Base-by-base conservation (phyloP, 2,888 invertebrate genomes). In the Epirrita christyi region DNA sequence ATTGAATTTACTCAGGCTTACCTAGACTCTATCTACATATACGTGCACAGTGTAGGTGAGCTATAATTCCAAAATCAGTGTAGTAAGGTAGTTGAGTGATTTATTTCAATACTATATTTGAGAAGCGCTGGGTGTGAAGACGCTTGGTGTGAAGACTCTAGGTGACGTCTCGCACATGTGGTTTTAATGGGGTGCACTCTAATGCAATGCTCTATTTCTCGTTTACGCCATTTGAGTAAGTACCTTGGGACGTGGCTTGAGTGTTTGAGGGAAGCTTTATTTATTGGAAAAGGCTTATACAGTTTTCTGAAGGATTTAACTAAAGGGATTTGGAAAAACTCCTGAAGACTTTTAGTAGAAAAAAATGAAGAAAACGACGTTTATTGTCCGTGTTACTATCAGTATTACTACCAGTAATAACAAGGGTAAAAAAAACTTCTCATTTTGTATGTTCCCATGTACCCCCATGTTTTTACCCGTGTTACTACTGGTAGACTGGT, bases 151-250 rank as follows among this genome's bases (percentile, higher is more conserved):
- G 21, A 21, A 21, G 21, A 21, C 21, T n/a, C 62, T 59, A 75
- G 72, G 79, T 84, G 85, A 85, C 80, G 80, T 75, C 78, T 78
- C 73, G 76, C 84, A 82, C 87, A 87, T 87, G 86, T 89, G 89
- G 83, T 83, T 84, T 85, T 87, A 88, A 90, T 89, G 82, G 86
- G 78, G 71, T 88, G 87, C 87, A 86, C 87, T 88, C 74, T 80
- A 82, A 81, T 80, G 83, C 81, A 81, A 78, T 79, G 83, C 80
- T 81, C 79, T 75, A 81, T 80, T 81, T 82, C 79, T 72, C 73
- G 71, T 71, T 74, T 73, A 72, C 74, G 73, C 67, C 70, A 77
- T 76, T n/a, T n/a, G n/a, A n/a, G n/a, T 76, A 76, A 81, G 80
- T 78, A 76, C 73, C 73, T 73, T 68, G 73, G 67, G 73, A 81